Evolutionary conservation across 2,888 invertebrate species (phyloP).

Genomic region (Schizotus pectinicornis): DNA sequence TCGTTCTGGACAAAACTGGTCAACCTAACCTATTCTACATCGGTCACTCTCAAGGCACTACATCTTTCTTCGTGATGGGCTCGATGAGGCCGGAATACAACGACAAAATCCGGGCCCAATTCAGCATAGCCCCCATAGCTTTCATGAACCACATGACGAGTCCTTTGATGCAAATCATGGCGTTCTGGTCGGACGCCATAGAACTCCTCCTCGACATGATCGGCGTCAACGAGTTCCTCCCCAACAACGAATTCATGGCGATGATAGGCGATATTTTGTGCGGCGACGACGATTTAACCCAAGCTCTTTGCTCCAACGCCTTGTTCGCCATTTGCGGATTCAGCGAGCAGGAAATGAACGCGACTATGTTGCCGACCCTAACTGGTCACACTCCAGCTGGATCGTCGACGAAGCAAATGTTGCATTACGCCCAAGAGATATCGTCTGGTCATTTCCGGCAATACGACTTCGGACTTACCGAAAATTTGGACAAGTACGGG

Average conservation of each 20-base stretch:
- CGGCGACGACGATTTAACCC: conserved; percentile 21
- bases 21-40: conserved; percentile 71
- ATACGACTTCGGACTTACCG: conserved; percentile 62
- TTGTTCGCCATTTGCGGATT: conserved; percentile 53
- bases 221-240: conserved; percentile 68
- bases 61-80: conserved; percentile 71
- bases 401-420: conserved; percentile 68
- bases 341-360: conserved; percentile 49
- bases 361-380: conserved; percentile 42
- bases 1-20: conserved; percentile 66
- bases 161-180: conserved; percentile 44
- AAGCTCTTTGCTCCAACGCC: conserved; percentile 47
- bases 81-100: conserved; percentile 71
- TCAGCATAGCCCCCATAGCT: conserved; percentile 74
- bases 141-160: conserved; percentile 64
- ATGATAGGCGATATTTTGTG: conserved; percentile 37
- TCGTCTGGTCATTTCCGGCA: conserved; percentile 61
- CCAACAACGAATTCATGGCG: conserved; percentile 62
- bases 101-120: conserved; percentile 69
- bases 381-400: conserved; percentile 49
- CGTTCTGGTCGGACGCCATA: conserved; percentile 36
- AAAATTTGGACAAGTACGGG: conserved; percentile 12
- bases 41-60: conserved; percentile 83
- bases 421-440: conserved; percentile 75
- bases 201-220: conserved; percentile 47